Percentiles rank a stretch among this genome's conserved stretches.
phyloP scores from a whole-genome alignment of 1,140 invertebrate species.

The Solenopsis fugax region DNA sequence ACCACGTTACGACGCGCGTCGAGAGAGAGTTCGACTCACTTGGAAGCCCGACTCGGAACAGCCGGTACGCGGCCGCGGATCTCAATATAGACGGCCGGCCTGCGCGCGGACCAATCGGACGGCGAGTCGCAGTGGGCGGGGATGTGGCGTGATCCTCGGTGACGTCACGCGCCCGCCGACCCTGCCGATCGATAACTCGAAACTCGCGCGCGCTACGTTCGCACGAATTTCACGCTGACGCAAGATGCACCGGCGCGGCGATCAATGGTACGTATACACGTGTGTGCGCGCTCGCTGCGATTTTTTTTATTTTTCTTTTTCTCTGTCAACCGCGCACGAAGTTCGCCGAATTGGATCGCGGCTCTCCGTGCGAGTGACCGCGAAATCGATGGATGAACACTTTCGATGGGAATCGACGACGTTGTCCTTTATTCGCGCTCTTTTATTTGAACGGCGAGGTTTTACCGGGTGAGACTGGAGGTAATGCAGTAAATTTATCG shows the following conservation, averaged over 20 bases:
- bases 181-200: conserved; percentile 77
- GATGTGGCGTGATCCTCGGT: conserved; percentile 85
- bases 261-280: conserved; percentile 2
- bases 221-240: conserved; percentile 52
- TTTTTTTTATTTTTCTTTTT: background rate
- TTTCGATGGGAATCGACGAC: background rate
- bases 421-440: background rate
- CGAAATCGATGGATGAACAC: background rate
- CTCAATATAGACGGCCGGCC: conserved; percentile 69
- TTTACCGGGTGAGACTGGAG: conserved; percentile 22
- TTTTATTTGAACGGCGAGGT: background rate
- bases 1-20: conserved; percentile 28
- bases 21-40: conserved; percentile 14
- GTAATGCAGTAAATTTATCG: conserved; percentile 10
- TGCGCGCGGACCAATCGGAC: conserved; percentile 81
- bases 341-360: background rate
- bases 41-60: conserved; percentile 38
- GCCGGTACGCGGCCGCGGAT: conserved; percentile 59
- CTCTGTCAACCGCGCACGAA: background rate
- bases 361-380: too few relatives aligned
- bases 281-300: too few relatives aligned
- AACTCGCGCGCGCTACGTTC: conserved; percentile 22
- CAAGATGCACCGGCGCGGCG: conserved; percentile 46
- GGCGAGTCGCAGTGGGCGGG: conserved; percentile 76
- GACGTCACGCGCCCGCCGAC: conserved; percentile 78